These are phyloP conservation scores for Drosophila neonasuta DNA, from an alignment of 2,888 invertebrate genomes.

Conservation along the genomic window DNA sequence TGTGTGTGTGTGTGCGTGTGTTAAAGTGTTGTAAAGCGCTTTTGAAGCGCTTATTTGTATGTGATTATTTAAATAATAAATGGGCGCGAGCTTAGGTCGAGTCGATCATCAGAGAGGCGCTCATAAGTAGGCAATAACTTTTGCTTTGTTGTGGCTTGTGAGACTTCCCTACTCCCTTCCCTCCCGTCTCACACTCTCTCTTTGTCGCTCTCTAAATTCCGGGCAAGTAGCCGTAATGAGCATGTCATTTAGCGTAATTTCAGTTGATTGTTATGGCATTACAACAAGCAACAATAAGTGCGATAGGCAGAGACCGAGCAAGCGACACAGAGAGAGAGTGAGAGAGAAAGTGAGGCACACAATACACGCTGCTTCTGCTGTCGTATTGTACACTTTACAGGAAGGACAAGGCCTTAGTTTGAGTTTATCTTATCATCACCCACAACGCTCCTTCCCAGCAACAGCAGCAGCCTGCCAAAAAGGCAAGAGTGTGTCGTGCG, in stretches of 20 bases:
- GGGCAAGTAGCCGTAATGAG: slow-evolving; percentile 65
- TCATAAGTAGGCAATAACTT: slow-evolving; percentile 75
- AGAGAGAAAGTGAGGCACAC: slow-evolving; percentile 5
- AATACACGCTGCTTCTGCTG: slow-evolving; percentile 24
- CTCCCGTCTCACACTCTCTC: neutral
- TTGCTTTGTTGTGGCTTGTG: slow-evolving; percentile 57
- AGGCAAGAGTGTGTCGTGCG: slow-evolving; percentile 29
- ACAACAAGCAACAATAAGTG: slow-evolving; percentile 48
- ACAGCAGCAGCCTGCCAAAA: slow-evolving; percentile 33
- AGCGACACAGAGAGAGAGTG: neutral
- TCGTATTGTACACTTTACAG: slow-evolving; percentile 45
- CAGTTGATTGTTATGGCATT: slow-evolving; percentile 74
- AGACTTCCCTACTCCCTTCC: slow-evolving; percentile 2
- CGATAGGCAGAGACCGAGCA: neutral
- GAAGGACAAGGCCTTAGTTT: slow-evolving; percentile 41
- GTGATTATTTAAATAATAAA: slow-evolving; percentile 74
- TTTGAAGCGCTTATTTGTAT: slow-evolving; percentile 71
- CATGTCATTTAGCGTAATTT: slow-evolving; percentile 77
- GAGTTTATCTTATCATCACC: slow-evolving; percentile 71
- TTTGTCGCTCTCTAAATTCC: slow-evolving; percentile 9
- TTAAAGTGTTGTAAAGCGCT: slow-evolving; percentile 69
- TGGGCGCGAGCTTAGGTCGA: slow-evolving; percentile 45
- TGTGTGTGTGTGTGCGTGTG: slow-evolving; percentile 19
- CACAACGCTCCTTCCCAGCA: neutral
- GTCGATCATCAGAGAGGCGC: slow-evolving; percentile 55